Evolutionary conservation across 2,113 vertebrate genomes (phyloP), one percentile per base, ranked within the genome.

Genomic region (Trogon melanurus): DNA sequence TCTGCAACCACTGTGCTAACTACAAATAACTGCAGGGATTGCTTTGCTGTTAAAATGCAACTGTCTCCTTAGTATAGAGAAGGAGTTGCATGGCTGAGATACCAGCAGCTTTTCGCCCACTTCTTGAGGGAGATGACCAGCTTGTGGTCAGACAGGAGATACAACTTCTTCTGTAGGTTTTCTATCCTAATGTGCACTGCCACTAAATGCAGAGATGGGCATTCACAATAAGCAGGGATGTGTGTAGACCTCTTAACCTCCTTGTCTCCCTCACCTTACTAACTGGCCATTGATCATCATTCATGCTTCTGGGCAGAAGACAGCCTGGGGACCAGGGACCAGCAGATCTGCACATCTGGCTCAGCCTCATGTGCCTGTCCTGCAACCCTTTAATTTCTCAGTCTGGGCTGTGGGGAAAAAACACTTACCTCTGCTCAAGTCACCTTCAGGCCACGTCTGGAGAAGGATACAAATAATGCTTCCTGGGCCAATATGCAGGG

Each of bases 1-100:
- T 62, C 93, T 69, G 67, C 87, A 92, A 29, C 80, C 41, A 66
- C 80, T 3, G 14, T 82, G 78, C 89, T 93, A 89, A 94, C 84
- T 44, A 23, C 47, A 70, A 87, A 8, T 61, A 87, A 91, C 48
- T 57, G 73, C 76, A 65, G 62, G 83, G 45, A 30, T 91, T 87
- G 61, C 83, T 93, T 56, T 93, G 79, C 76, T 88, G 64, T 38
- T 83, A 13, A 74, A 75, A 56, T 29, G 56, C 71, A 80, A 41
- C n/a, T 29, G 14, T 73, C 64, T 78, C 56, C 51, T 1, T 22
- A 16, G 79, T 2, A 32, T 0, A 19, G 48, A 41, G 64, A n/a
- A 83, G 80, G 34, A 61, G 26, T 65, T 92, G 72, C 45, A 5
- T 29, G 87, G 66, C 45, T 0, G 0, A 73, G 64, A 27, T 30